Evolutionary conservation across 2,888 invertebrate genomes (phyloP).

Genomic region (Trisateles emortualis): DNA sequence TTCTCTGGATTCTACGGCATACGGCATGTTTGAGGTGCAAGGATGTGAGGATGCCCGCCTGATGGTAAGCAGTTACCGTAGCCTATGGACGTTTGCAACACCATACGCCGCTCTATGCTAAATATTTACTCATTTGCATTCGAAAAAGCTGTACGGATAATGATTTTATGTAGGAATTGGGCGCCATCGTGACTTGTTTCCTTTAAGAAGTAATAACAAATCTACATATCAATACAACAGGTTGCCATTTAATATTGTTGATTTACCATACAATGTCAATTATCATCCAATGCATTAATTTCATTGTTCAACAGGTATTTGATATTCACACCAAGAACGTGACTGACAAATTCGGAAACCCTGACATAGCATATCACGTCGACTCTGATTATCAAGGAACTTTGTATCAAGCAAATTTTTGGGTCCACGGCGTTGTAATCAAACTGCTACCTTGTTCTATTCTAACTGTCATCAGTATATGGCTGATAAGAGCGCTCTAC

Average conservation of each 20-base stretch:
- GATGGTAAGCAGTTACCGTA: no score
- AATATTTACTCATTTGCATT: no score
- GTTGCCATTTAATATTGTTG: slow-evolving; percentile 13
- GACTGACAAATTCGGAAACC: slow-evolving; percentile 73
- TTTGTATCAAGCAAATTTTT: slow-evolving; percentile 91
- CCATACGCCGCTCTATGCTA: no score
- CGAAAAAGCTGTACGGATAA: no score
- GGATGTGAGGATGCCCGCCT: no score
- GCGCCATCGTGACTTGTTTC: not conserved
- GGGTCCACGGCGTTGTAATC: slow-evolving; percentile 93
- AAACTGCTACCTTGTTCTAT: slow-evolving; percentile 93
- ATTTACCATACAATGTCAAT: slow-evolving; percentile 56
- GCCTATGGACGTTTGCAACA: no score
- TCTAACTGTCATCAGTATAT: slow-evolving; percentile 90
- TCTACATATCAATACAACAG: not conserved
- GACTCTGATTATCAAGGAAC: slow-evolving; percentile 87
- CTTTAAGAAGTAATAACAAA: slow-evolving; percentile 2
- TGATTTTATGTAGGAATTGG: no score
- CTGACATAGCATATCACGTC: slow-evolving; percentile 74
- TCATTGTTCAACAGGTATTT: slow-evolving; percentile 70
- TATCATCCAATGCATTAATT: slow-evolving; percentile 56
- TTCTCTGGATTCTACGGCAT: no score
- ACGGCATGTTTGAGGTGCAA: no score
- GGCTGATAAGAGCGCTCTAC: slow-evolving; percentile 91
- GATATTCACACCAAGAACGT: slow-evolving; percentile 81